phyloP scores from a whole-genome alignment of 1,140 invertebrate species.

The Cydia strobilella region DNA sequence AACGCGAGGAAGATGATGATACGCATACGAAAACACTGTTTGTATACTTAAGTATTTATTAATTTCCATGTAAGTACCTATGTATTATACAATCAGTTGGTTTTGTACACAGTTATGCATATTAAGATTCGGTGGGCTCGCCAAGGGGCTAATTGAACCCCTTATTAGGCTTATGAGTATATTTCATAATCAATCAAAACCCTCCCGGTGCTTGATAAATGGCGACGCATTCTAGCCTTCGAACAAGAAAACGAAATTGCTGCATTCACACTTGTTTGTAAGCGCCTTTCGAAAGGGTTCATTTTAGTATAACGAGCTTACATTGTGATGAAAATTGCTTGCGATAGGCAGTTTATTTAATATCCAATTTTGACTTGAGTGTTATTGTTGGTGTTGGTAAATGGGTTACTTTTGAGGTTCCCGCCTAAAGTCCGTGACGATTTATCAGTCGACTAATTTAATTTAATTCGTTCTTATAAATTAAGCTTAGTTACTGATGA shows the following conservation, averaged over 20 bases:
- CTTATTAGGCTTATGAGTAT: slow-evolving; percentile 29
- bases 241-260: slow-evolving; percentile 18
- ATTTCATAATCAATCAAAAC: slow-evolving; percentile 28
- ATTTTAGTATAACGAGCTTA: slow-evolving; percentile 8
- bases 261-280: slow-evolving; percentile 11
- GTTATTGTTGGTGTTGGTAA: not conserved
- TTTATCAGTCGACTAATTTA: not conserved
- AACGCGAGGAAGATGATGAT: too few relatives aligned
- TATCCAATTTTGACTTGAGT: slow-evolving; percentile 6
- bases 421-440: not conserved
- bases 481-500: too few relatives aligned
- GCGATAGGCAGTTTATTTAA: not conserved
- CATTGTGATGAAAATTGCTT: not conserved
- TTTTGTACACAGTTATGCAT: slow-evolving; percentile 3
- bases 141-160: slow-evolving; percentile 12
- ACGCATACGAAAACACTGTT: not conserved
- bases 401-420: not conserved
- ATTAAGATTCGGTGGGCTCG: not conserved
- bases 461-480: too few relatives aligned
- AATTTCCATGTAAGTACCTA: not conserved
- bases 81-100: not conserved
- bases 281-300: not conserved
- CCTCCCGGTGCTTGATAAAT: slow-evolving; percentile 25
- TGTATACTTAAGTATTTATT: slow-evolving; percentile 5
- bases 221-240: slow-evolving; percentile 4